Evolutionary conservation across 2,797 vertebrate genomes (phyloP).

Genomic region (Onychomys arenicola): DNA sequence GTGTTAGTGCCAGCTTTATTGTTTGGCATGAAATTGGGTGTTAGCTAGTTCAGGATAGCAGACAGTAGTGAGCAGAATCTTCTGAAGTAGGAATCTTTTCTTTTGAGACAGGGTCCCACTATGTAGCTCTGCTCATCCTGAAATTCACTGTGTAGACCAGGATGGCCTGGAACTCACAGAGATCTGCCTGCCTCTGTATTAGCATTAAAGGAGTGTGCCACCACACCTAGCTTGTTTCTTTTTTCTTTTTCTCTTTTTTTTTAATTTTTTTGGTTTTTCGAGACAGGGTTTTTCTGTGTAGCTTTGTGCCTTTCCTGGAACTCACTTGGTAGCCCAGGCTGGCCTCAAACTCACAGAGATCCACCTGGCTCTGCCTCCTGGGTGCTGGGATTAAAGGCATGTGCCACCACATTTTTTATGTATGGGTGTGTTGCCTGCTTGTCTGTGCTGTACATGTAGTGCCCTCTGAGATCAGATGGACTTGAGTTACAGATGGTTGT

Average conservation of each 20-base stretch:
- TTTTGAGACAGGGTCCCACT: not conserved
- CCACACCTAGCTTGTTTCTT: not conserved
- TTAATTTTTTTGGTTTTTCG: too few relatives aligned
- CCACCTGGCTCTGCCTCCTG: too few relatives aligned
- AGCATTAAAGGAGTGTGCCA: not conserved
- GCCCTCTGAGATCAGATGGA: too few relatives aligned
- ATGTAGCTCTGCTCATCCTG: not conserved
- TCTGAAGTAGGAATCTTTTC: not conserved
- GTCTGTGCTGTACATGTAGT: not conserved
- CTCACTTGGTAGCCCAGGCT: too few relatives aligned
- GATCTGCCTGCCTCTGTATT: not conserved
- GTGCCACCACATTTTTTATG: too few relatives aligned
- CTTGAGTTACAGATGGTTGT: not conserved
- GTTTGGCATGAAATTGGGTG: not conserved
- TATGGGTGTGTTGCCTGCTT: not conserved
- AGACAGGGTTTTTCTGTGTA: too few relatives aligned
- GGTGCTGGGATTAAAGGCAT: not conserved
- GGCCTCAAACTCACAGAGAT: too few relatives aligned
- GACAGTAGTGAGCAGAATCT: not conserved
- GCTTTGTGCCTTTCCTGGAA: too few relatives aligned
- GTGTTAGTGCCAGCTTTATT: not conserved
- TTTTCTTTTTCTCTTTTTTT: too few relatives aligned
- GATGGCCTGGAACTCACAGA: not conserved
- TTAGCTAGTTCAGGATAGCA: not conserved
- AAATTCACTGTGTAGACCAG: not conserved